Conservation (phyloP, 2,888 invertebrate genomes). For the Hypercompe scribonia region DNA sequence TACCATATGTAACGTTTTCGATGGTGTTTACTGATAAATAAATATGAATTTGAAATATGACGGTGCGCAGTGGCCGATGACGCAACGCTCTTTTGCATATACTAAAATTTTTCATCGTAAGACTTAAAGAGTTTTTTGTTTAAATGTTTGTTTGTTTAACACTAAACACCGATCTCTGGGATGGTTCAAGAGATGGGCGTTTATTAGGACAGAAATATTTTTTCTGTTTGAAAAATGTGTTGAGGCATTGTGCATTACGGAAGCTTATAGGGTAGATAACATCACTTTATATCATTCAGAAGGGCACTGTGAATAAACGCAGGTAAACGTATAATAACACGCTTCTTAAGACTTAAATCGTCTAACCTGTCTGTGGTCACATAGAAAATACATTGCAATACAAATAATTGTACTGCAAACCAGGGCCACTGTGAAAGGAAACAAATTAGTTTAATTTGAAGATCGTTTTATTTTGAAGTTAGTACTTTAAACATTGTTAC, state of each 20-base stretch:
- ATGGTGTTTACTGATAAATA: constrained; percentile 67
- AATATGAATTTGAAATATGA: constrained; percentile 59
- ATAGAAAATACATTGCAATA: too few relatives aligned
- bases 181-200: too few relatives aligned
- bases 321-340: not conserved
- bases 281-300: too few relatives aligned
- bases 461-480: not conserved
- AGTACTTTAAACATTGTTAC: not conserved
- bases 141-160: not conserved
- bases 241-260: not conserved
- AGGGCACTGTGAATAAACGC: too few relatives aligned
- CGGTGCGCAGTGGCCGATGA: constrained; percentile 27
- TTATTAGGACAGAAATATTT: not conserved
- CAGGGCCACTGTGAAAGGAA: not conserved
- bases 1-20: constrained; percentile 61
- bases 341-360: not conserved
- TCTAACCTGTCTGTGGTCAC: not conserved
- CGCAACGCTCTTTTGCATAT: constrained; percentile 28
- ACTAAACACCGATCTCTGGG: not conserved
- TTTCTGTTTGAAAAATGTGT: not conserved
- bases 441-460: not conserved
- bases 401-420: not conserved
- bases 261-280: not conserved
- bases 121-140: not conserved
- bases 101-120: constrained; percentile 8